These are phyloP conservation scores for Stegostoma tigrinum DNA, from an alignment of 2,113 vertebrate species.

Conservation along the genomic window DNA sequence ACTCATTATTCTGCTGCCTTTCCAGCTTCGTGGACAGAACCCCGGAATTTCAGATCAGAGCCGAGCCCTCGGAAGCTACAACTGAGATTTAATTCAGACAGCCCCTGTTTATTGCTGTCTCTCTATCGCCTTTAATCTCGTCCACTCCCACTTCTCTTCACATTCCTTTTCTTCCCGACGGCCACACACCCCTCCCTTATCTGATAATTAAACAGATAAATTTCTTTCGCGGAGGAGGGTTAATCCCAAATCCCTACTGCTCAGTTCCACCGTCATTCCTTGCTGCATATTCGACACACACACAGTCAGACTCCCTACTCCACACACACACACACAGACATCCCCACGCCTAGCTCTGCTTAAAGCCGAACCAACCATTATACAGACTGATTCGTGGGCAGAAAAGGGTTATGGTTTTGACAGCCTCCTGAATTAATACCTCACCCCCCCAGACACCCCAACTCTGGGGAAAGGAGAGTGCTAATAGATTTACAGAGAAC, in stretches of 20 bases:
- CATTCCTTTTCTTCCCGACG: not conserved
- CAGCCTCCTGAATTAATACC: not conserved
- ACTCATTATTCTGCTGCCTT: not conserved
- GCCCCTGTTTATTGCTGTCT: not conserved
- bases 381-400: not conserved
- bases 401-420: not conserved
- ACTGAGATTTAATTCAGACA: not conserved
- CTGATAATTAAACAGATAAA: not conserved
- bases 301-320: not conserved
- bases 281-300: not conserved
- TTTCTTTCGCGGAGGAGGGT: not conserved
- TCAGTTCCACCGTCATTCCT: not conserved
- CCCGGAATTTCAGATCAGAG: not conserved
- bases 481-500: not conserved
- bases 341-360: conserved; percentile 7
- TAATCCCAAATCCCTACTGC: not conserved
- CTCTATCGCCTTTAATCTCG: not conserved
- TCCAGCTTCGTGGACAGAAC: not conserved
- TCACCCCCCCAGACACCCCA: not conserved
- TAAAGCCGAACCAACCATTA: not conserved
- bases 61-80: not conserved
- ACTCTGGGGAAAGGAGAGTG: not conserved
- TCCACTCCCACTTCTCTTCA: not conserved
- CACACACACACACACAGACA: not conserved
- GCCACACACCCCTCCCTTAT: not conserved